A percentile compares a stretch with the other conserved stretches of the same genome.
These are phyloP conservation scores for Sphaerophoria rueppellii DNA, from an alignment of 2,888 invertebrate genomes.

Conservation along the genomic window DNA sequence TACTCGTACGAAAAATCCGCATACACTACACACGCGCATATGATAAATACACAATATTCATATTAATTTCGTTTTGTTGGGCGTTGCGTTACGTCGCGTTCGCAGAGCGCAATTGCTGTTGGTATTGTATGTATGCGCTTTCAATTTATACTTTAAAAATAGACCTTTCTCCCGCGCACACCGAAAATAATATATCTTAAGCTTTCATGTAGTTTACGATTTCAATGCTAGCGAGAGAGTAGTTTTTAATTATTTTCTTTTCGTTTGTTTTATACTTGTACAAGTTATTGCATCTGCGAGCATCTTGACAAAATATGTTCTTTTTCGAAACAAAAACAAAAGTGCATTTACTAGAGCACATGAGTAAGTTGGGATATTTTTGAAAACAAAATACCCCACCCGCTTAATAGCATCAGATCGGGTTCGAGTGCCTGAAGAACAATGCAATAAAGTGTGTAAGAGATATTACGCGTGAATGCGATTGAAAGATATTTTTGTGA, in stretches of 20 bases:
- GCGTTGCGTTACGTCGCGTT: conserved; percentile 36
- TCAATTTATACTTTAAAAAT: conserved; percentile 54
- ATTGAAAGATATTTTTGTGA: conserved; percentile 45
- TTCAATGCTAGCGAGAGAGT: conserved; percentile 33
- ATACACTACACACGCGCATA: background rate
- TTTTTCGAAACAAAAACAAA: conserved; percentile 2
- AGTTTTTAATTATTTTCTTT: background rate
- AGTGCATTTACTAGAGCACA: conserved; percentile 14
- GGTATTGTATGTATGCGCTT: conserved; percentile 45
- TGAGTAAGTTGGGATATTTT: conserved; percentile 14
- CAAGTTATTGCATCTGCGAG: conserved; percentile 6
- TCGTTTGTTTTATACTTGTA: background rate
- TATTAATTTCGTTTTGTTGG: conserved; percentile 53
- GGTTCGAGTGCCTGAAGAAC: conserved; percentile 41
- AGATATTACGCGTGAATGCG: conserved; percentile 42
- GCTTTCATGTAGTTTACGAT: conserved; percentile 43
- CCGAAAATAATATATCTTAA: background rate
- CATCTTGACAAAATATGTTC: background rate
- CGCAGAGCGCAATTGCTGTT: conserved; percentile 56
- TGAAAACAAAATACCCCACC: conserved; percentile 43
- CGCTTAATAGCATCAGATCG: conserved; percentile 23
- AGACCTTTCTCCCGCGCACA: conserved; percentile 59
- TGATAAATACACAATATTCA: too few relatives aligned
- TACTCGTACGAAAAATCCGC: background rate
- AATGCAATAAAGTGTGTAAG: conserved; percentile 59